Conservation (phyloP, 2,113 vertebrate species). For the Martes martes region DNA sequence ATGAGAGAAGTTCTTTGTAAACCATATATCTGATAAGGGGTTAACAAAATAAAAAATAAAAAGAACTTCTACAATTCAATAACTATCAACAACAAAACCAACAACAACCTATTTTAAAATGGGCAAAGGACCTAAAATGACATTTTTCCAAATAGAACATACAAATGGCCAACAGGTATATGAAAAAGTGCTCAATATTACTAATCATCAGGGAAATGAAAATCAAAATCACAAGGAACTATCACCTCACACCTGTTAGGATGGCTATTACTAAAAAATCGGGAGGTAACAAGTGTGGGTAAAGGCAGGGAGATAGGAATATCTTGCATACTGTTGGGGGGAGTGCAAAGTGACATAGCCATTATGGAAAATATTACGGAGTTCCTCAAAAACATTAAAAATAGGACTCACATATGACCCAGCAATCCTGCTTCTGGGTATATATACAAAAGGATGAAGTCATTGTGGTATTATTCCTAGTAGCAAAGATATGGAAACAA, state of each 20-base stretch:
- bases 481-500: not conserved
- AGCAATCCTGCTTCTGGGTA: not conserved
- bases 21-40: not conserved
- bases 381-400: not conserved
- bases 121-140: not conserved
- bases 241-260: not conserved
- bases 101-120: not conserved
- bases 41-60: not conserved
- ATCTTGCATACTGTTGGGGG: not conserved
- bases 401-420: not conserved
- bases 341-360: not conserved
- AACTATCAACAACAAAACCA: not conserved
- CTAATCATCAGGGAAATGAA: not conserved
- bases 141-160: not conserved
- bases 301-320: not conserved
- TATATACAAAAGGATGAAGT: not conserved
- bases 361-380: not conserved
- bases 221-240: not conserved
- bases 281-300: not conserved
- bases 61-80: not conserved
- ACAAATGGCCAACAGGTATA: not conserved
- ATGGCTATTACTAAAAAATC: not conserved
- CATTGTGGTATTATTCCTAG: not conserved
- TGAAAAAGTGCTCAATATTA: not conserved
- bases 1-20: not conserved